Base-by-base conservation (phyloP, 1,140 invertebrate species). In the Nilaparvata lugens region DNA sequence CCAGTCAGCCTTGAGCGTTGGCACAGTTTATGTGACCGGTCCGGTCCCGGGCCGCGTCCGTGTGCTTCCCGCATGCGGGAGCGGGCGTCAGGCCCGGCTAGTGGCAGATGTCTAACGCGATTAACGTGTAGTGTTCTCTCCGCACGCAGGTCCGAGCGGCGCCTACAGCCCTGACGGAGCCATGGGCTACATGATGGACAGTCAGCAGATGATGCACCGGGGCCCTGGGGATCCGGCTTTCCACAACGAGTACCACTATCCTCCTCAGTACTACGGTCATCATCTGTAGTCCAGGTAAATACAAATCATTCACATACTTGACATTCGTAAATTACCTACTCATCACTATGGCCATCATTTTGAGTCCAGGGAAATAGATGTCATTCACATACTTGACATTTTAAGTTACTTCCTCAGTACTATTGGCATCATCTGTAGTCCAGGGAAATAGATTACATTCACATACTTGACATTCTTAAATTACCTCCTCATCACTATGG, bases 191-290 rank as follows among this genome's bases (percentile, higher is more conserved):
- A 96, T 95, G 82, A 94, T 94, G 90, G 93, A 95, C 78, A 90
- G 91, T 69, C 90, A 93, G 78, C 87, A 89, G 73, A 93, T 94
- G 90, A 94, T 95, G 88, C 91, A 93, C 79, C 86, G 91, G 78
- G 88, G 91, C 70, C 90, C 91, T 66, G 87, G 88, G 70, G 89
- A 92, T 79, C 87, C 89, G 56, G 82, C 85, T 77, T 92, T 91
- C 83, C 89, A 91, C 80, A 89, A 91, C 78, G 89, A 91, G 73
- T 92, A 93, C 80, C 89, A 92, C 75, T 92, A 92, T 78, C 87
- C 87, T 65, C 84, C 88, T 62, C 89, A 93, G 76, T 92, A 93
- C 79, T 93, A 93, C 74, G 89, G 89, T 67, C 90, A 92, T 38
- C 65, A 66, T 52, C 65, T 66, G 58, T 66, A 66, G 63, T 65